Percentiles rank a stretch among this genome's conserved stretches.
Evolutionary conservation across 2,113 vertebrate genomes (phyloP).

Genomic region (Cyrtonyx montezumae): DNA sequence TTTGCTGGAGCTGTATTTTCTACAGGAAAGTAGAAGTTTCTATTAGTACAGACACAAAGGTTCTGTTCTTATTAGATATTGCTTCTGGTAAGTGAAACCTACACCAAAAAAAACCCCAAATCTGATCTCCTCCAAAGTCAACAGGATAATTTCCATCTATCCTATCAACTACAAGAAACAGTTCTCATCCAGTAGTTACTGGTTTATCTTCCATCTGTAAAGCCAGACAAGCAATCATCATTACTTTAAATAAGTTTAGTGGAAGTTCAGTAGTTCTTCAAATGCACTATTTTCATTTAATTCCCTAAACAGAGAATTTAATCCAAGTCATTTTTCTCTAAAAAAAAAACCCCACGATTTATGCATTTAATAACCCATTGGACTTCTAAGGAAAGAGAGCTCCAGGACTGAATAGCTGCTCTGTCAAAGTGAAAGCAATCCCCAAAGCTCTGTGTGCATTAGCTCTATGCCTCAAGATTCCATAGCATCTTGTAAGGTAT

Average conservation of each 20-base stretch:
- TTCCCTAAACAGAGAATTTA: constrained; percentile 1
- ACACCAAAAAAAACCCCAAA: neutral
- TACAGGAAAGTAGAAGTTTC: neutral
- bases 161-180: neutral
- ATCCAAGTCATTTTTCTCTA: neutral
- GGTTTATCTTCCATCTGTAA: neutral
- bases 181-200: neutral
- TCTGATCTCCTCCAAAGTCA: neutral
- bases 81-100: neutral
- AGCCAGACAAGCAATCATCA: neutral
- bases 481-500: neutral
- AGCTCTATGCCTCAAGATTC: neutral
- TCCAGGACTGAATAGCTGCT: neutral
- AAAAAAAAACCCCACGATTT: neutral
- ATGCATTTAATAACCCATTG: constrained; percentile 21
- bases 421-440: neutral
- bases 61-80: neutral
- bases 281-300: neutral
- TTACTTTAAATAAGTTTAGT: neutral
- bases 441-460: neutral
- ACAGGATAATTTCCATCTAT: neutral
- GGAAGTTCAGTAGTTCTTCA: neutral
- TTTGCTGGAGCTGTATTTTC: neutral
- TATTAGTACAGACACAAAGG: fast-evolving
- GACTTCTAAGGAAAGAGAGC: neutral